Evolutionary conservation across 53 echinoderm and acorn worm genomes (phyloP), one percentile per base, ranked within the genome.

Genomic region (Holothuria leucospilota): DNA sequence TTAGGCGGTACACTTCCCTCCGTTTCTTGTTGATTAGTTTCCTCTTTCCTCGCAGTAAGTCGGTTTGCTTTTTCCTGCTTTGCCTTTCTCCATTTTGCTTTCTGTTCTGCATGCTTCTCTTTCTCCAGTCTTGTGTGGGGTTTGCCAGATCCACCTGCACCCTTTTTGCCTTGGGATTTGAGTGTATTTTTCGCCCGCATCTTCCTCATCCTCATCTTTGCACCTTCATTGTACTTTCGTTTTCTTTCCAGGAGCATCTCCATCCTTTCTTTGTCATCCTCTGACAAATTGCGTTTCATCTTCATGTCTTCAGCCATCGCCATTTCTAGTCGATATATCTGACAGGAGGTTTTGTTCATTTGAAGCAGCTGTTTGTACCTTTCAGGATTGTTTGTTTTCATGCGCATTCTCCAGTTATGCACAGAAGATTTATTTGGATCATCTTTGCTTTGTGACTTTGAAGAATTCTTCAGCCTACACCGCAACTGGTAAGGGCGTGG

Each of bases 221-320:
- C 14, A n/a, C 78, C 78, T 27, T 3, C 78, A 77, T 77, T 77
- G 23, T 82, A 71, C 25, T 88, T 59, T 29, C 24, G 51, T 69
- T 88, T 88, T 51, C 69, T 59, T 68, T 88, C 58, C 13, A 59
- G 81, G 39, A 53, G 16, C 24, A 59, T 23, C 15, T 53, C 62
- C 68, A 51, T 51, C 81, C 60, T 81, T 62, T 81, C 62, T 88
- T 70, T 88, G 24, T 88, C 88, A 53, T 88, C 82, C 49, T 63
- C 71, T 42, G 66, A 18, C 39, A 88, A 40, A n/a, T 82, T 88
- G 40, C 88, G 18, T 59, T 88, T 81, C 46, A 18, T 29, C 28
- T 59, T 39, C 71, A 70, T 69, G 40, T 53, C 52, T 41, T 82
- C 88, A 20, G 88, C 88, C 20, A 82, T 66, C 69, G 88, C 71